Conservation (phyloP, 1,140 invertebrate species). For the Chelonus insularis region DNA sequence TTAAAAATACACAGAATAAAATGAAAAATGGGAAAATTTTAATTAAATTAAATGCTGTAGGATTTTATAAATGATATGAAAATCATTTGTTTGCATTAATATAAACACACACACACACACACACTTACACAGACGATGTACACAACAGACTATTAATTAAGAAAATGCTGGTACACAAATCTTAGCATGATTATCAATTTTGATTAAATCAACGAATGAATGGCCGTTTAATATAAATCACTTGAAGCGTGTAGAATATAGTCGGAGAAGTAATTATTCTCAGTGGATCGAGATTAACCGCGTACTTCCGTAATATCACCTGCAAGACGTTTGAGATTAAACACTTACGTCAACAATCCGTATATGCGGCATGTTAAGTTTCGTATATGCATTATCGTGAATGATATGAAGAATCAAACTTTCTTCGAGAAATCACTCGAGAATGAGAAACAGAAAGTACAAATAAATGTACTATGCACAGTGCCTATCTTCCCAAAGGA, state of each 20-base stretch:
- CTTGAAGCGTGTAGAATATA: background rate
- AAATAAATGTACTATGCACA: too few species aligned
- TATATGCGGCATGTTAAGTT: background rate
- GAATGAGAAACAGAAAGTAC: too few species aligned
- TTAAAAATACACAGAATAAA: background rate
- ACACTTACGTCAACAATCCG: background rate
- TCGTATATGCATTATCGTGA: background rate
- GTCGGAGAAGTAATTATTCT: conserved; percentile 16
- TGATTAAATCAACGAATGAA: conserved; percentile 21
- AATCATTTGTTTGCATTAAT: too few species aligned
- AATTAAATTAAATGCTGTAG: too few species aligned
- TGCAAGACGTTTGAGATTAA: conserved; percentile 10
- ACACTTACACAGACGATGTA: too few species aligned
- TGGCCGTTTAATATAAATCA: conserved; percentile 13
- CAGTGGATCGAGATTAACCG: conserved; percentile 13
- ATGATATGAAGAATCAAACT: background rate
- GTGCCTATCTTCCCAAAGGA: too few species aligned
- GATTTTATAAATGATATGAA: too few species aligned
- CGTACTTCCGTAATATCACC: conserved; percentile 21
- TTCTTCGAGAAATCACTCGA: too few species aligned
- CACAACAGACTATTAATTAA: conserved; percentile 8
- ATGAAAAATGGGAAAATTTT: too few species aligned
- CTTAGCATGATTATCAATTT: conserved; percentile 17
- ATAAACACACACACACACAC: too few species aligned
- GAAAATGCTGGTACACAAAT: background rate